Evolutionary conservation across 2,888 invertebrate genomes (phyloP), one percentile per base, ranked within the genome.

Genomic region (Zaprionus lineosus): DNA sequence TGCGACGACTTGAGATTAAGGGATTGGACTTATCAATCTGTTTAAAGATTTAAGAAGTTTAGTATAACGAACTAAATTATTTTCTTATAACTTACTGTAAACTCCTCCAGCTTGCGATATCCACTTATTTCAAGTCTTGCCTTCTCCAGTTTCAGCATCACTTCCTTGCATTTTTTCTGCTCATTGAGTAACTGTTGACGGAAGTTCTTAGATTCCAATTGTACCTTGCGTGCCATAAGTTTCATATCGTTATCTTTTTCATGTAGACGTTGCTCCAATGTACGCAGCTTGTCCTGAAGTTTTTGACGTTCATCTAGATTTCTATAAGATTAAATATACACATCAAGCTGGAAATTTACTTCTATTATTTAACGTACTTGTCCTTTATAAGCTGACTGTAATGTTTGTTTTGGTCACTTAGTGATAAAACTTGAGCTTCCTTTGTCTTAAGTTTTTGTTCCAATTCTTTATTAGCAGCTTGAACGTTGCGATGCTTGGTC

Each of bases 281-380:
- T 91, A 2, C 91, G 89, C 36, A 94, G 89, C 87, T 94, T 93
- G 4, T 92, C 91, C 57, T 93, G 92, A 5, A 96, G 91, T 74
- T 94, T 94, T 79, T 95, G 95, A 14, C 95, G 92, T 74, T 95
- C 95, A 8, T 91, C 92, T 5, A 96, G 92, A 82, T 93, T 93
- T 75, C 93, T 93, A 51, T 0, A 75, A 9, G 3, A 47, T 18
- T 7, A 28, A 26, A 18, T 15, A 19, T 1, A n/a, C n/a, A n/a
- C n/a, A n/a, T n/a, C n/a, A n/a, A n/a, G n/a, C n/a, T n/a, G n/a
- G n/a, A n/a, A n/a, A n/a, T n/a, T n/a, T n/a, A n/a, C n/a, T n/a
- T n/a, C n/a, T n/a, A n/a, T n/a, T n/a, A n/a, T n/a, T n/a, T n/a
- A 7, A 64, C 86, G 79, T 64, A 92, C 93, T 93, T 93, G 74